Evolutionary conservation across 2,797 vertebrate genomes (phyloP).

Genomic region (Nyctibius grandis): DNA sequence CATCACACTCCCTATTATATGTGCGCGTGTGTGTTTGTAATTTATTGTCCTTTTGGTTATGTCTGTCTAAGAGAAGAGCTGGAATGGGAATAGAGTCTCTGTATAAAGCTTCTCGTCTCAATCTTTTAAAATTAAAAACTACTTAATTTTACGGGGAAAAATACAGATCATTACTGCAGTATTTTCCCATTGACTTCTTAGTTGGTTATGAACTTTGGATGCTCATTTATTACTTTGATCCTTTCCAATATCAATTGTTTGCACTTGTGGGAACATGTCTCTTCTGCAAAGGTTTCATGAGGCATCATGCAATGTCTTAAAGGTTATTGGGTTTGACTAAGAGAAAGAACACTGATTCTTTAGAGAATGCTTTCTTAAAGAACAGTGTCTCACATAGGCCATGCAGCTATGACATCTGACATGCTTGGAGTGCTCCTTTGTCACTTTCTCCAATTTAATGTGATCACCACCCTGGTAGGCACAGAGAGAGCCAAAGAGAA

Average conservation of each 20-base stretch:
- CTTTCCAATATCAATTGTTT: not conserved
- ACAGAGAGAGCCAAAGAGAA: not conserved
- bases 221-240: not conserved
- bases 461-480: not conserved
- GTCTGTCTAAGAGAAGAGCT: not conserved
- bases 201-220: not conserved
- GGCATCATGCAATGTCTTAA: not conserved
- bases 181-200: not conserved
- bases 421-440: not conserved
- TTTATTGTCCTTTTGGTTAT: slow-evolving; percentile 16
- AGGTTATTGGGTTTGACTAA: not conserved
- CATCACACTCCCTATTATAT: not conserved
- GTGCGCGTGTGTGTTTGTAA: not conserved
- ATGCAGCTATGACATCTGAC: not conserved
- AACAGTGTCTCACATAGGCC: not conserved
- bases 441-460: not conserved
- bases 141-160: not conserved
- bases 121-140: not conserved
- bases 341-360: not conserved
- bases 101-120: not conserved
- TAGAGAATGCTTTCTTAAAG: not conserved
- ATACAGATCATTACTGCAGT: not conserved
- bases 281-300: not conserved
- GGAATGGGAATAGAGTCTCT: not conserved
- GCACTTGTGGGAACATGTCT: not conserved